phyloP scores from a whole-genome alignment of 2,113 vertebrate genomes.

The Lophotis ruficrista region DNA sequence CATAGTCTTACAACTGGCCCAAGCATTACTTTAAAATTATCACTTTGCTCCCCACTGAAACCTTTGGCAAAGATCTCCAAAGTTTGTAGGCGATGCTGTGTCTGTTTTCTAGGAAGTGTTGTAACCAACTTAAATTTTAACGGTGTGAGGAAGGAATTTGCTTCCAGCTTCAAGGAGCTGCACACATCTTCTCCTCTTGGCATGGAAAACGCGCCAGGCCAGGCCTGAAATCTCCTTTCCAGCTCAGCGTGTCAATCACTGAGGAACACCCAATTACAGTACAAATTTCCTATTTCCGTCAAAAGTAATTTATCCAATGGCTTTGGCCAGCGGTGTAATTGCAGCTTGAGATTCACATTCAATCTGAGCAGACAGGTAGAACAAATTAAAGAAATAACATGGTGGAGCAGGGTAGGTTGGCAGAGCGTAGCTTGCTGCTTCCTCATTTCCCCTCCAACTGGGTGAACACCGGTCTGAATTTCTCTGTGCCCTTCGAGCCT shows the following conservation, averaged over 20 bases:
- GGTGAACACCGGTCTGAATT: background rate
- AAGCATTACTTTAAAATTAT: background rate
- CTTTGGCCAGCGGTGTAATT: background rate
- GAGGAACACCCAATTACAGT: background rate
- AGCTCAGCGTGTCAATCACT: background rate
- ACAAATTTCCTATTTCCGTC: background rate
- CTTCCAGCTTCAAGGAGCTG: background rate
- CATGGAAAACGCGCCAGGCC: rapidly evolving
- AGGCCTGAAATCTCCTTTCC: background rate
- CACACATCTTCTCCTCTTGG: background rate
- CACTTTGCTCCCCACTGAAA: background rate
- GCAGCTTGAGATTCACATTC: background rate
- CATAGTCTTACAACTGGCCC: background rate
- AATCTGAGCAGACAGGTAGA: slow-evolving; percentile 52
- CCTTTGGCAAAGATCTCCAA: background rate
- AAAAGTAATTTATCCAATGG: background rate
- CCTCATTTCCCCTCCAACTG: background rate
- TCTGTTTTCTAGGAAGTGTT: background rate
- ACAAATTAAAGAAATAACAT: slow-evolving; percentile 12
- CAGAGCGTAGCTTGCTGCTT: rapidly evolving
- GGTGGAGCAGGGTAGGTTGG: background rate
- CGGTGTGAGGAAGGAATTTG: background rate
- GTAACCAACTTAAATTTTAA: background rate
- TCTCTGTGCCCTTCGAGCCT: background rate
- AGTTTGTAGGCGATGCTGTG: background rate